Base-by-base conservation (phyloP, 92 coral and sea anemone genomes). In the Porites evermanni region DNA sequence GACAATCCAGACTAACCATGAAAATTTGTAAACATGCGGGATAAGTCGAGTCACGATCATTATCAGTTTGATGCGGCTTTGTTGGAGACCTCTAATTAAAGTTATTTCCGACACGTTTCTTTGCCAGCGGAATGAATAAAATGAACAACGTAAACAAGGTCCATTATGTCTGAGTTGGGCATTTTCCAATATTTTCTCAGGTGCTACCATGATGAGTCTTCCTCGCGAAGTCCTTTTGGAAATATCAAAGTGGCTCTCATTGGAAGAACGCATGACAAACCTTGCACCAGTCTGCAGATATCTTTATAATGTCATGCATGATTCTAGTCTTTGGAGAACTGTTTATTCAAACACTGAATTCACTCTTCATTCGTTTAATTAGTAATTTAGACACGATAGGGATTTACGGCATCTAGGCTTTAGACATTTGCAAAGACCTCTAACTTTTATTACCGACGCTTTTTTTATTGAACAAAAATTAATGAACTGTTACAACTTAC, bases 211-310 rank as follows among this genome's bases (percentile, higher is more conserved):
- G 85, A 86, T 26, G 89, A 86, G 85, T 71, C 80, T 86, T 79
- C 89, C 89, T 69, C 85, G 52, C 52, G 64, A 79, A 59, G 85
- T 79, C 72, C 85, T 86, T 79, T 86, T 79, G 79, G 63, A 86
- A 86, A 79, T 86, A 19, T 59, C 72, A 38, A 86, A 86, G 85
- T 79, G 80, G 85, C 85, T 86, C 74, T 86, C 90, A 58, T 64
- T 86, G 85, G 90, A 86, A 79, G 90, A 79, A 86, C 79, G 85
- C 90, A 86, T 78, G 78, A 67, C 89, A 60, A 71, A 67, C 89
- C 89, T 76, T 85, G 89, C 89, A 29, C 78, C 79, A 78, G 85
- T 86, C 84, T 86, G 90, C 90, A 86, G 79, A 78, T 86, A 70
- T 86, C 54, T 77, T 86, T 78, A 78, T 53, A 38, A 50, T 59